Conservation (phyloP, 2,888 invertebrate genomes). For the Habrosyne pyritoides region DNA sequence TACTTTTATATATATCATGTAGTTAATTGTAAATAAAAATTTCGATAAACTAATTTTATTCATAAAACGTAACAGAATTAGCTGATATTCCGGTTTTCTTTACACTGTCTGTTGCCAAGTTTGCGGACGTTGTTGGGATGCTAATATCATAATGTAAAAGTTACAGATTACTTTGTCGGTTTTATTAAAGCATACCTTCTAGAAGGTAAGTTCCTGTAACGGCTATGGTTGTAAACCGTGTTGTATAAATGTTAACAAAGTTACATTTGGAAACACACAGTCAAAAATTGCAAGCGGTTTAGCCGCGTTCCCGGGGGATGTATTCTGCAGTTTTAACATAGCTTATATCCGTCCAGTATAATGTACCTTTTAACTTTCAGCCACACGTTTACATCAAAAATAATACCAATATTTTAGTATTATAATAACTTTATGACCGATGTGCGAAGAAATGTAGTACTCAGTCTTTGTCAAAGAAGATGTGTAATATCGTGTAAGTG, state of each 20-base stretch:
- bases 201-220: not conserved
- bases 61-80: not conserved
- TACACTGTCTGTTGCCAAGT: not conserved
- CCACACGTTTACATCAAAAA: too few relatives aligned
- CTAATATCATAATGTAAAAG: not conserved
- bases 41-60: not conserved
- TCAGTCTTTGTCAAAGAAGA: too few relatives aligned
- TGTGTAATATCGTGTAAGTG: too few relatives aligned
- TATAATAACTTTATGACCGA: too few relatives aligned
- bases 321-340: too few relatives aligned
- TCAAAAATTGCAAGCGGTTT: not conserved
- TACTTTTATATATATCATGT: too few relatives aligned
- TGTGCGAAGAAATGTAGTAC: too few relatives aligned
- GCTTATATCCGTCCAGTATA: too few relatives aligned
- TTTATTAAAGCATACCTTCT: not conserved
- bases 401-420: too few relatives aligned
- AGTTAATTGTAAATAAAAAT: too few relatives aligned
- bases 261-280: not conserved
- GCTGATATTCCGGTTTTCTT: not conserved
- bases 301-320: too few relatives aligned
- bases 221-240: not conserved
- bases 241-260: not conserved
- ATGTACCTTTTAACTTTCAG: too few relatives aligned
- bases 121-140: not conserved
- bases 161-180: not conserved